These are phyloP conservation scores for Sakesphorus luctuosus DNA, from an alignment of 2,113 vertebrate genomes.

Conservation along the genomic window DNA sequence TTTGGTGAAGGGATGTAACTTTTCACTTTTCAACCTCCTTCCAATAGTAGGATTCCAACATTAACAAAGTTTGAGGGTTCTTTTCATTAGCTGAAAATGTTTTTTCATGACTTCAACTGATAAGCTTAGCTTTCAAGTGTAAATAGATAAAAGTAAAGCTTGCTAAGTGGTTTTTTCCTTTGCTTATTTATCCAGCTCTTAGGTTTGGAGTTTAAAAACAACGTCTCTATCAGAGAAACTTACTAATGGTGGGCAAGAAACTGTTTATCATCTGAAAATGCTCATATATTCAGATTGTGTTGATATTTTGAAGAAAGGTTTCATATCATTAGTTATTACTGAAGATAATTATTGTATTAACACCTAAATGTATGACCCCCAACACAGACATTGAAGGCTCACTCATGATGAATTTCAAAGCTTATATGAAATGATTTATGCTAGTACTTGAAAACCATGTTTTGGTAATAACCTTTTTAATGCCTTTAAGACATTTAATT, in stretches of 20 bases:
- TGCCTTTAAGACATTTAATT: conserved; percentile 35
- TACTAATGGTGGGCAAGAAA: not conserved
- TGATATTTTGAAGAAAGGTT: not conserved
- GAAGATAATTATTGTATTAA: not conserved
- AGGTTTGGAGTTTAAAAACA: not conserved
- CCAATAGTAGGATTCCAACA: not conserved
- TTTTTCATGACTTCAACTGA: not conserved
- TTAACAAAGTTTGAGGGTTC: not conserved
- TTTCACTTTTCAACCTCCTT: not conserved
- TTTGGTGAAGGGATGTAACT: not conserved
- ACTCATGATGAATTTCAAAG: not conserved
- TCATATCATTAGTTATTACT: not conserved
- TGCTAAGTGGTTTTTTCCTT: not conserved
- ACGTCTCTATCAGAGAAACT: not conserved
- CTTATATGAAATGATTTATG: not conserved
- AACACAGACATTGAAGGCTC: not conserved
- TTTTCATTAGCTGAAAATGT: not conserved
- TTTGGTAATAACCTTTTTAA: conserved; percentile 37
- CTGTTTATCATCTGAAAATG: not conserved
- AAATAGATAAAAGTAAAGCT: not conserved
- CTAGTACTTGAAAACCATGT: not conserved
- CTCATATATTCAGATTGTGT: not conserved
- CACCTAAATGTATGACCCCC: not conserved
- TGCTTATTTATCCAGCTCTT: not conserved
- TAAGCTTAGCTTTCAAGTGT: not conserved